These are phyloP conservation scores for Edolisoma coerulescens DNA, from an alignment of 2,113 vertebrate species.

Conservation along the genomic window DNA sequence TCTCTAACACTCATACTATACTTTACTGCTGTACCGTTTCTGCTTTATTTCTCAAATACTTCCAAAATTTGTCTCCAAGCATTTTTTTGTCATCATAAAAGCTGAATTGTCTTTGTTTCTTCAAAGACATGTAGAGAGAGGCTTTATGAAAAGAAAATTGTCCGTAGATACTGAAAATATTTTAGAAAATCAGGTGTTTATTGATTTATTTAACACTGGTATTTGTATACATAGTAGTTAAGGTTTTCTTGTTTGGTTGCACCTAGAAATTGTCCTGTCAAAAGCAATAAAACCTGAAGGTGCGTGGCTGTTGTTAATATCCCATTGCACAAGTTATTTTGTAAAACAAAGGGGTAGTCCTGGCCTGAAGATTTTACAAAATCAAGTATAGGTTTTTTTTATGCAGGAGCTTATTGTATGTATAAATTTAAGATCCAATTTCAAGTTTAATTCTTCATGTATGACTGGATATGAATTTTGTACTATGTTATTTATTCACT, in stretches of 20 bases:
- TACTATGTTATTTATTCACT: rapidly evolving
- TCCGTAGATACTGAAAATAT: not conserved
- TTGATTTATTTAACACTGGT: not conserved
- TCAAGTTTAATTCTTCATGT: not conserved
- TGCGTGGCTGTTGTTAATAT: not conserved
- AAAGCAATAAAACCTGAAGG: not conserved
- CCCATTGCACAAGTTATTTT: not conserved
- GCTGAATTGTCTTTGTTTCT: not conserved
- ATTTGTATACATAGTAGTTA: not conserved
- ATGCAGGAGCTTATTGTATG: not conserved
- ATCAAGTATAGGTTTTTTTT: not conserved
- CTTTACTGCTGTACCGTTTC: not conserved
- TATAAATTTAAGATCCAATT: not conserved
- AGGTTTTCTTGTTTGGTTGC: not conserved
- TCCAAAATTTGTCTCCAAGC: not conserved
- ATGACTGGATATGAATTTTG: not conserved
- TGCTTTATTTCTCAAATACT: not conserved
- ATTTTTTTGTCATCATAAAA: not conserved
- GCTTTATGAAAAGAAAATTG: not conserved
- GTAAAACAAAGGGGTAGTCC: not conserved
- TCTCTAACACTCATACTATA: not conserved
- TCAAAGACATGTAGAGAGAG: not conserved
- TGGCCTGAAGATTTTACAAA: not conserved
- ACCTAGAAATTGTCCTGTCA: not conserved
- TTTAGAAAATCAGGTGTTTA: not conserved